A percentile compares a stretch with the other conserved stretches of the same genome.
phyloP scores from a whole-genome alignment of 2,888 invertebrate genomes.

The Morpho deidamia region DNA sequence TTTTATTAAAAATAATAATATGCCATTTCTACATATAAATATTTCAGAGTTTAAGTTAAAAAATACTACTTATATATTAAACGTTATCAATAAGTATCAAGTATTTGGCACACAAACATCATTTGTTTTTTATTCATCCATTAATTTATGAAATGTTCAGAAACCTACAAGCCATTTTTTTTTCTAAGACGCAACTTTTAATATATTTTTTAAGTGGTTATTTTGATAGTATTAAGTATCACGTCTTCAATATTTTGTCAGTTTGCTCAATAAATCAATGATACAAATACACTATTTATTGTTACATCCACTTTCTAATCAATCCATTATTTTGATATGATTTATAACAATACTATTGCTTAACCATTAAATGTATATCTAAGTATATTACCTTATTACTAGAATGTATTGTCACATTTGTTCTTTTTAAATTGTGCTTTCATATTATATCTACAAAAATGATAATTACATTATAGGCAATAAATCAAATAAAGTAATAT shows the following conservation, averaged over 20 bases:
- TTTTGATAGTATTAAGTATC: too few relatives aligned
- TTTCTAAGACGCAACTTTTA: too few relatives aligned
- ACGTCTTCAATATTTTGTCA: too few relatives aligned
- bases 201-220: too few relatives aligned
- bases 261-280: too few relatives aligned
- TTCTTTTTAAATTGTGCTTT: constrained; percentile 43
- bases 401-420: constrained; percentile 65
- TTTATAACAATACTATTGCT: constrained; percentile 12
- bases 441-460: constrained; percentile 13
- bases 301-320: not conserved
- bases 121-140: not conserved
- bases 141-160: not conserved
- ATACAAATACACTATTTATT: too few relatives aligned
- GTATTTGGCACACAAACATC: constrained; percentile 18
- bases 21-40: constrained; percentile 60
- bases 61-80: constrained; percentile 43
- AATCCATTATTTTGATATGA: constrained; percentile 24
- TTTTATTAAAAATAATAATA: constrained; percentile 68
- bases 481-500: not conserved
- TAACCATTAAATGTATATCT: constrained; percentile 21
- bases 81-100: constrained; percentile 13
- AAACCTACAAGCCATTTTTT: not conserved
- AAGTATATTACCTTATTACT: constrained; percentile 27
- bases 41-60: constrained; percentile 52
- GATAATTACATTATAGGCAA: constrained; percentile 5